phyloP scores from a whole-genome alignment of 2,888 invertebrate species.

The Folsomia manolachei region DNA sequence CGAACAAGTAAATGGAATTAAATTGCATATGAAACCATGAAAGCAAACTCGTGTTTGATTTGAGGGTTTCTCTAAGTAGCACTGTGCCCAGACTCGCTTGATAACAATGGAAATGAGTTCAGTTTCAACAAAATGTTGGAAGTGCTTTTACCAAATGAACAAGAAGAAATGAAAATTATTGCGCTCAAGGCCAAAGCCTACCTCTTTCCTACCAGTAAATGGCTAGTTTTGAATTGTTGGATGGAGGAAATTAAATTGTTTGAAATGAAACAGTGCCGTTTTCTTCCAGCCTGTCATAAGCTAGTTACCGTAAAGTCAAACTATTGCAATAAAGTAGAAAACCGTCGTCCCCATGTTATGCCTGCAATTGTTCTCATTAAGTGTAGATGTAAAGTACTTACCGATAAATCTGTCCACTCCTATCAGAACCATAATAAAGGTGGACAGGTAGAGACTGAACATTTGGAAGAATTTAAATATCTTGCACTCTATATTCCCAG shows the following conservation, averaged over 20 bases:
- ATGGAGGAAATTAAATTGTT: neutral
- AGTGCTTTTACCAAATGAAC: too few relatives aligned
- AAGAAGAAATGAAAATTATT: neutral
- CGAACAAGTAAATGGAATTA: too few relatives aligned
- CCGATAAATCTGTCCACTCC: conserved; percentile 74
- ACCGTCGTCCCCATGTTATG: neutral
- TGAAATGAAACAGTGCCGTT: neutral
- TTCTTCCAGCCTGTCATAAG: neutral
- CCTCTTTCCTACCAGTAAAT: neutral
- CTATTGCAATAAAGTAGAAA: neutral
- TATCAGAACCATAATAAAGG: conserved; percentile 76
- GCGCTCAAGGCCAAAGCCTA: neutral
- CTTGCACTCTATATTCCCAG: conserved; percentile 74
- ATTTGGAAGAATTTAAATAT: conserved; percentile 76
- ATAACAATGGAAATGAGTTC: too few relatives aligned
- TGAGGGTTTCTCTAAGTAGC: too few relatives aligned
- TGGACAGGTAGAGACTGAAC: conserved; percentile 77
- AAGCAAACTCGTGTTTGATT: too few relatives aligned
- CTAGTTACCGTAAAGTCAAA: neutral
- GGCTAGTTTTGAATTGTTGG: neutral
- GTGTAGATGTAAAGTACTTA: conserved; percentile 26
- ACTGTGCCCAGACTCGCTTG: too few relatives aligned
- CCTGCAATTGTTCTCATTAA: neutral
- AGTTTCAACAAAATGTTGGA: too few relatives aligned
- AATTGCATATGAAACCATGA: too few relatives aligned